Base-by-base conservation (phyloP, 2,797 vertebrate species). In the Danio albolineatus region DNA sequence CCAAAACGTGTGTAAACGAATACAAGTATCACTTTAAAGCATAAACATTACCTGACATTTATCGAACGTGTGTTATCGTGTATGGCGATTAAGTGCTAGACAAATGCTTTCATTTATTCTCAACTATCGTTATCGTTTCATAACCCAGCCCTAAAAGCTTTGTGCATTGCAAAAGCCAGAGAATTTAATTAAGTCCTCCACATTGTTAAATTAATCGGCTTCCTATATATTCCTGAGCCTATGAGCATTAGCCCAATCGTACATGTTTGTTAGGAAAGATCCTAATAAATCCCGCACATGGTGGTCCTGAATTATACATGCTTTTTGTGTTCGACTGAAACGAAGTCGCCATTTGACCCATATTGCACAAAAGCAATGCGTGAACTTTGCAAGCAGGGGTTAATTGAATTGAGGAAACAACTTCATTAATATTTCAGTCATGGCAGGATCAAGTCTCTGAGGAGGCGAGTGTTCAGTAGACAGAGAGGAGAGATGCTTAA, bases 351-450 rank as follows among this genome's bases (percentile, higher is more conserved):
- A 56, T 83, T 88, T 91, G 92, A 91, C 92, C 91, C 89, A 93
- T 90, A 91, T 92, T 90, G 89, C 88, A 88, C 85, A 85, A 92
- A 93, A 90, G 89, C 89, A 89, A 89, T 87, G 91, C 86, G 82
- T 90, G 90, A 92, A 91, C 92, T 88, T 86, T 91, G 90, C 87
- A 85, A 87, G 90, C 84, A 83, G 85, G 89, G 92, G 91, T 94
- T 94, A 94, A 94, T 94, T 93, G 92, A 91, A 89, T 92, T 78
- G 87, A 91, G 91, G 90, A 92, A 88, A 91, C 60, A 82, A 86
- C 85, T 86, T 85, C 76, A 82, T 90, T 90, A 90, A 90, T 89
- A 89, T 89, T 90, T 91, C 89, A 89, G 90, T 87, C 89, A 87
- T 73, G 78, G 86, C 84, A 81, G 71, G 82, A 77, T 77, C 79